These are phyloP conservation scores for Papilio helenus DNA, from an alignment of 1,140 invertebrate species.

Conservation along the genomic window DNA sequence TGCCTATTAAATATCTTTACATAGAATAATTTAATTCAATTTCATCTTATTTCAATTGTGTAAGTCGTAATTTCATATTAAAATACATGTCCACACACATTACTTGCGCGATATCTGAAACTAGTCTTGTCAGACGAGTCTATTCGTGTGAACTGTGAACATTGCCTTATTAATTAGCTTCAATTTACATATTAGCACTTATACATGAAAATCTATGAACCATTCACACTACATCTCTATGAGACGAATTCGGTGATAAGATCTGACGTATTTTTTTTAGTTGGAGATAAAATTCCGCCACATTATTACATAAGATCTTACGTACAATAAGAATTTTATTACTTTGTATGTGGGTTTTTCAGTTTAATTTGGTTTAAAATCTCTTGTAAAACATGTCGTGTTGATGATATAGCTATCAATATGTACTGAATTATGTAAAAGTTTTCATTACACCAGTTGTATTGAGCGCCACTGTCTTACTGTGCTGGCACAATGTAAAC, in stretches of 20 bases:
- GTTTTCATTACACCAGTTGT: too few relatives aligned
- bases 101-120: background rate
- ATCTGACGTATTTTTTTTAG: background rate
- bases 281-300: background rate
- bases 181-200: constrained; percentile 5
- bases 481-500: too few relatives aligned
- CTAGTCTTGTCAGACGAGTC: background rate
- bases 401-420: too few relatives aligned
- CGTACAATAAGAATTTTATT: background rate
- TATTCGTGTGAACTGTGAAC: background rate
- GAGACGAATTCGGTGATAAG: background rate
- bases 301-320: background rate
- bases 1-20: too few relatives aligned
- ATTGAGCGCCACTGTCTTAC: too few relatives aligned
- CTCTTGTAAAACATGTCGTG: too few relatives aligned
- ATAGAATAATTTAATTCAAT: too few relatives aligned
- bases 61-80: too few relatives aligned
- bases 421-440: too few relatives aligned
- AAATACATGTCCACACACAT: background rate
- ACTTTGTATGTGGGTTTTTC: too few relatives aligned
- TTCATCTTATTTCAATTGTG: too few relatives aligned
- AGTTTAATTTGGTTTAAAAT: too few relatives aligned
- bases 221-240: background rate
- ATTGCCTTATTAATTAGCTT: constrained; percentile 14
- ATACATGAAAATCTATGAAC: background rate